Conservation (phyloP, 2,113 vertebrate species). For the Channa argus region DNA sequence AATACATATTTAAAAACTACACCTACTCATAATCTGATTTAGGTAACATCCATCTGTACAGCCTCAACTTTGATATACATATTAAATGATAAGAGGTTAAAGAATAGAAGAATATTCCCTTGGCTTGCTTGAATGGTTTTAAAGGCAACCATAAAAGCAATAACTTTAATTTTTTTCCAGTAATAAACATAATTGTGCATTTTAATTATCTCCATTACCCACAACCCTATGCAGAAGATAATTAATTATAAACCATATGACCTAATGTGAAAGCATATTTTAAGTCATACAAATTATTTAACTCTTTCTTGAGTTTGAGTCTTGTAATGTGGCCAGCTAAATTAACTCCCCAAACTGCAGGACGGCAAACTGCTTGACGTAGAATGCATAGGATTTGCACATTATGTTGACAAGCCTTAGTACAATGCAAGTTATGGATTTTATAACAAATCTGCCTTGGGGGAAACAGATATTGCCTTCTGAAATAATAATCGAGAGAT, state of each 20-base stretch:
- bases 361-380: slow-evolving; percentile 48
- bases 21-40: slow-evolving; percentile 35
- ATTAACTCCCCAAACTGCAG: slow-evolving; percentile 35
- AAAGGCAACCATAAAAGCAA: slow-evolving; percentile 61
- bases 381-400: slow-evolving; percentile 78
- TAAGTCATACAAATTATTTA: slow-evolving; percentile 30
- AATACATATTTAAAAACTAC: slow-evolving; percentile 27
- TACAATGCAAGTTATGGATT: slow-evolving; percentile 60
- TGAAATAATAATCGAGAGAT: slow-evolving; percentile 72
- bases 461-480: slow-evolving; percentile 65
- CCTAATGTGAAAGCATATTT: slow-evolving; percentile 33
- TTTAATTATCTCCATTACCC: slow-evolving; percentile 24
- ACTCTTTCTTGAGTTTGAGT: slow-evolving; percentile 61
- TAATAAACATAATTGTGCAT: slow-evolving; percentile 28
- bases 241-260: background rate
- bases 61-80: slow-evolving; percentile 44
- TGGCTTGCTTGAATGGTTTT: slow-evolving; percentile 54
- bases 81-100: slow-evolving; percentile 23
- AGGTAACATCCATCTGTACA: slow-evolving; percentile 42
- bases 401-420: slow-evolving; percentile 76
- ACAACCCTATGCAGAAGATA: slow-evolving; percentile 24
- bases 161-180: slow-evolving; percentile 36
- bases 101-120: slow-evolving; percentile 29
- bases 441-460: slow-evolving; percentile 67
- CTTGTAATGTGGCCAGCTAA: slow-evolving; percentile 51